Base-by-base conservation (phyloP, 2,113 vertebrate species). In the Cygnus atratus region DNA sequence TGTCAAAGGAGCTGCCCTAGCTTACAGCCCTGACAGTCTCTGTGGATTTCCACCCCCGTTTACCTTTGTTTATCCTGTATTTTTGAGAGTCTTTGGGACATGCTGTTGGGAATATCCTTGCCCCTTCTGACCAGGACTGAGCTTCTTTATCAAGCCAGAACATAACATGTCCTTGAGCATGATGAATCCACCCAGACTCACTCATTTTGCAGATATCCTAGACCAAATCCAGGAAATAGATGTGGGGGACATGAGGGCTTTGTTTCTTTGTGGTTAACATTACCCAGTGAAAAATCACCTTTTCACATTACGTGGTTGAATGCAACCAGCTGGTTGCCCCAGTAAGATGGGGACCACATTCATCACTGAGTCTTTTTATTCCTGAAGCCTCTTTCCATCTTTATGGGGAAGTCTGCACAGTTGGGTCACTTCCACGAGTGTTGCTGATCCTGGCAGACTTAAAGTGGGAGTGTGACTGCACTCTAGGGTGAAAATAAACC, bases 371-470 rank as follows among this genome's bases (percentile, higher is more conserved):
- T 57, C 58, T 39, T 29, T 65, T 74, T 43, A 37, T 58, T 80
- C 46, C 46, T 57, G 31, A 77, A 72, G 35, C 43, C 18, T 87
- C 52, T 75, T 84, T 75, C 79, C 22, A 63, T 54, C 57, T 35
- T 7, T 35, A 11, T 37, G 57, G 57, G 50, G 43, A 22, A 72
- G 22, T 24, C 62, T 46, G 35, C 4, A 4, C 43, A 59, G 68
- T 3, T 21, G 71, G 65, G 65, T 63, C 92, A 81, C 41, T 84
- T 71, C 59, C 46, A 52, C 66, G 71, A 59, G n/a, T 57, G 65
- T 17, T 75, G 66, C 62, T 82, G 66, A 93, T 63, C 39, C 82
- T 61, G 54, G 43, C 70, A 93, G 92, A 62, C 68, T n/a, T 93
- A 41, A 68, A 81, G 65, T 43, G 57, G 57, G 76, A 92, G 41